These are phyloP conservation scores for Caranx melampygus DNA, from an alignment of 2,113 vertebrate species.

Conservation along the genomic window DNA sequence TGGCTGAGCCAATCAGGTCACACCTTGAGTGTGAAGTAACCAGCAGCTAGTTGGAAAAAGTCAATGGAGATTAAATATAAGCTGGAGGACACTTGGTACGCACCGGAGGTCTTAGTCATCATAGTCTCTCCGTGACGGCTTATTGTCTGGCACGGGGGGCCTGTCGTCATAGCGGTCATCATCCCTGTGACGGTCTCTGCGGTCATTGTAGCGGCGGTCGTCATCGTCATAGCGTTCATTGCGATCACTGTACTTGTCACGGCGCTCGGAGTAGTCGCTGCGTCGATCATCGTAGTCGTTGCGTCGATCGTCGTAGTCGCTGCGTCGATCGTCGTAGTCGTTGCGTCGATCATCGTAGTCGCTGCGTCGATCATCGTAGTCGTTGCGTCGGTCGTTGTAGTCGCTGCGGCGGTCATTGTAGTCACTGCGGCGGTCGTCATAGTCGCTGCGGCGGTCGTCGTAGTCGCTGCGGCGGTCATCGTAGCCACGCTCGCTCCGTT, in stretches of 20 bases:
- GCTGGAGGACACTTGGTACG: background rate
- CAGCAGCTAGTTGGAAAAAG: background rate
- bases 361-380: constrained; percentile 33
- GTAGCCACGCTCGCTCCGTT: constrained; percentile 18
- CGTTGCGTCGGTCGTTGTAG: constrained; percentile 35
- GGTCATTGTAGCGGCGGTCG: constrained; percentile 62
- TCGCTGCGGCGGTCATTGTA: constrained; percentile 8
- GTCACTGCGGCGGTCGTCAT: constrained; percentile 32
- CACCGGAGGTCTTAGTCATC: constrained; percentile 27
- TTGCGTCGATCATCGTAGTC: constrained; percentile 37
- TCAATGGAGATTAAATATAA: background rate
- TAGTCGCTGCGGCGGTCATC: background rate
- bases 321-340: constrained; percentile 33
- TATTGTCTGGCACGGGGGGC: constrained; percentile 69
- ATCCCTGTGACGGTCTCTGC: background rate
- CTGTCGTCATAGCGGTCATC: constrained; percentile 49
- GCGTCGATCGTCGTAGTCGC: constrained; percentile 17
- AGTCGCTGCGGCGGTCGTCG: constrained; percentile 14
- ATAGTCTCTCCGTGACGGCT: constrained; percentile 57
- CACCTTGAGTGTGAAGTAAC: background rate
- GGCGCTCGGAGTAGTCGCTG: background rate
- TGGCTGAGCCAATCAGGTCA: constrained; percentile 1
- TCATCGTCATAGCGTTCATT: constrained; percentile 43
- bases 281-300: constrained; percentile 40
- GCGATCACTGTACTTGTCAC: background rate